Base-by-base conservation (phyloP, 35 echinoderm and acorn worm genomes). In the Heliocidaris tuberculata region DNA sequence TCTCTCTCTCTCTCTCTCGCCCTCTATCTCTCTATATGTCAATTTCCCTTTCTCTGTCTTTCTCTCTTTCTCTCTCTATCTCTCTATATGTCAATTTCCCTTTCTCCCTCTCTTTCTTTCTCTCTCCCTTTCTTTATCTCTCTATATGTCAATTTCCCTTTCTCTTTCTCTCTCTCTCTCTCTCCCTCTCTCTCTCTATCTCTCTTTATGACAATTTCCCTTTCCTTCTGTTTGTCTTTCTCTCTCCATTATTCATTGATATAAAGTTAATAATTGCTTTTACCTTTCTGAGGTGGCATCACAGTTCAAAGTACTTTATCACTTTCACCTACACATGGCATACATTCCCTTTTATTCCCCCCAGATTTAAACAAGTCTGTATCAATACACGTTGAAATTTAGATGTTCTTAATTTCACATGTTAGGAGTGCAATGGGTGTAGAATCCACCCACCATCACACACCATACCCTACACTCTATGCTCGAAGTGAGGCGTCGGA, bases 331-430 rank as follows among this genome's bases (percentile, higher is more conserved):
- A 78, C 27, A 7, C 21, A n/a, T 78, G 35, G 7, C 27, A n/a
- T 6, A n/a, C 65, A 7, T 21, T 78, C 65, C 27, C 21, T 78
- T 78, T 78, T 78, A 78, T 78, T 78, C 65, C 65, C 65, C 65
- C 27, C 65, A n/a, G 65, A 78, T 78, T 78, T 27, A 78, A 78
- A 78, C 65, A 78, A 78, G 65, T 78, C 65, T 78, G 65, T 78
- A 78, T 78, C 21, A 78, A 78, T 78, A 78, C 65, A 19, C 5
- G 65, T 19, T 78, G 65, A 78, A 78, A 78, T n/a, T 6, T n/a
- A 78, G 21, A 78, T 78, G 65, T 24, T 78, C 27, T 42, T 1
- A 42, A 42, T 42, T 42, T 42, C 35, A 42, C 1, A 42, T 42
- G 35, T 42, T 78, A 4, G 19, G 65, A 27, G 65, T 78, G 65